Base-by-base conservation (phyloP, 2,888 invertebrate genomes). In the Agriopis leucophaearia region DNA sequence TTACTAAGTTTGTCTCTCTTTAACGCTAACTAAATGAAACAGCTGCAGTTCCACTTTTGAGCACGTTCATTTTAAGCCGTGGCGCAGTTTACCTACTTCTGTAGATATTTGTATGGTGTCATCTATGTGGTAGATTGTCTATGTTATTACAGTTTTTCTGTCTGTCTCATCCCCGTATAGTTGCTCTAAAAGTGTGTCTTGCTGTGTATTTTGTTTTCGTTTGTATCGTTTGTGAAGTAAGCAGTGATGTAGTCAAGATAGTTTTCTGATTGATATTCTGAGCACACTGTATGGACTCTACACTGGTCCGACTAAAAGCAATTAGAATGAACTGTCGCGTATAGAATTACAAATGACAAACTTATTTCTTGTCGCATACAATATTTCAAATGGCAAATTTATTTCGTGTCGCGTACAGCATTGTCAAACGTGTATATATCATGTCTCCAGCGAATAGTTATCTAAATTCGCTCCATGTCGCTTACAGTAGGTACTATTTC, bases 241-340 rank as follows among this genome's bases (percentile, higher is more conserved):
- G 89, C 89, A 90, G 88, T 88, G 70, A 74, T 87, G 87, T 88
- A 88, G 89, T 70, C 78, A 81, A 82, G 79, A 86, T 89, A 89
- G 85, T 79, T 79, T 76, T 83, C 90, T 91, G 89, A 87, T 86
- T 84, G 13, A 42, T 44, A 13, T 42, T 42, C 40, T 27, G 42
- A 18, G 12, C 55, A 13, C 42, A 18, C 9, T 55, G 55, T 42
- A 44, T n/a, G 5, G 1, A 44, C 55, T 55, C 8, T 0, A 38
- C 40, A n/a, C 27, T n/a, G 44, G 42, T 40, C 8, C 40, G 55
- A 42, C 0, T 15, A 18, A 42, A 42, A 1, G 15, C 36, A 13
- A 40, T 38, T 15, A 6, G 8, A 55, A 13, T n/a, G 8, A 2
- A 13, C 12, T 8, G 6, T 27, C 27, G 27, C 27, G 27, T 27